Evolutionary conservation across 2,888 invertebrate species (phyloP), one percentile per base, ranked within the genome.

Genomic region (Unio delphinus): DNA sequence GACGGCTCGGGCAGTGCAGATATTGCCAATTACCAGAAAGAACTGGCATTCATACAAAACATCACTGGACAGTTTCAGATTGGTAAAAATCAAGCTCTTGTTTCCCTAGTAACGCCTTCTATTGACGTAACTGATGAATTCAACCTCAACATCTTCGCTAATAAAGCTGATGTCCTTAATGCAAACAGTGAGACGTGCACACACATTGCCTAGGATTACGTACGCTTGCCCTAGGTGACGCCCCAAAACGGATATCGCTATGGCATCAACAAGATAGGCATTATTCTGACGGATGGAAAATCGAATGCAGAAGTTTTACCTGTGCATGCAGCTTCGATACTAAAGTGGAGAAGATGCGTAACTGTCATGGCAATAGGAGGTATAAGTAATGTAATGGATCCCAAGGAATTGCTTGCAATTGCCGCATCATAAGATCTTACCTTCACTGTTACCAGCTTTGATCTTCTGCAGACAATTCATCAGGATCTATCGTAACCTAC

Each of bases 281-380:
- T 80, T 20, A 76, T 80, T 0, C 62, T 80, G 26, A 80, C 80
- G 30, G 80, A 80, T 54, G 80, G 80, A 11, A 67, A 65, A 45
- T 80, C 80, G 0, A 57, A 74, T 18, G 80, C 76, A 61, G 71
- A 72, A 8, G 65, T 55, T 15, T 55, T 64, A 20, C 71, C 74
- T 0, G 56, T 65, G 17, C 56, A 18, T 3, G 65, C 69, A 3
- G 78, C 78, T 11, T 61, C 63, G 7, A 15, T 23, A 7, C 69
- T 79, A 0, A 75, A 75, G 70, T 70, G 67, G 64, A 4, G 28
- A 30, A 23, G n/a, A 62, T 18, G 15, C 5, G 75, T 78, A 17
- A 75, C 73, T 18, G 76, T 84, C 26, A 80, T 83, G 23, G 80
- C 84, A 54, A 76, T 86, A 34, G 84, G 83, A 18, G 23, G 23